Evolutionary conservation across 2,113 vertebrate genomes (phyloP).

Genomic region (Thomomys bottae): DNA sequence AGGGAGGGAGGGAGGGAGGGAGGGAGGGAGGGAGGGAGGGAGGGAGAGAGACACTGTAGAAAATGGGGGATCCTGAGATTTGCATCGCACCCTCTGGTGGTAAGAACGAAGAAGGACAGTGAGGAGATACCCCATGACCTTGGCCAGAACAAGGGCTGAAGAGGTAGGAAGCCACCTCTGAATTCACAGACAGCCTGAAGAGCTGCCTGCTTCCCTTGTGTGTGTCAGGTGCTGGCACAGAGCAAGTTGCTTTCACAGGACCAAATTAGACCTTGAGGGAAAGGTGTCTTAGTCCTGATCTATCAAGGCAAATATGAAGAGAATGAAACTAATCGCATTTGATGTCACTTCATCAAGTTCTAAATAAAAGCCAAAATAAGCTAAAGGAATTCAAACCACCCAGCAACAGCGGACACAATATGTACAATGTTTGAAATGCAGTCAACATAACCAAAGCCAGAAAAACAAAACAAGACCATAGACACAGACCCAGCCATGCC

Average conservation of each 20-base stretch:
- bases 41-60: too few species aligned
- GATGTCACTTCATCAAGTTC: neutral
- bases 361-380: neutral
- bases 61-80: too few species aligned
- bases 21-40: too few species aligned
- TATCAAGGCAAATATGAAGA: neutral
- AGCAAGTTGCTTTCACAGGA: neutral
- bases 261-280: neutral
- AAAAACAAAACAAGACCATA: neutral
- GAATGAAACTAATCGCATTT: neutral
- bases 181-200: neutral
- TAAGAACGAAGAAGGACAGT: too few species aligned
- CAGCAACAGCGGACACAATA: neutral
- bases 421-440: neutral
- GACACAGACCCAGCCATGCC: too few species aligned
- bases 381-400: constrained; percentile 18
- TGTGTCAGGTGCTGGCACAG: neutral
- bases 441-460: neutral
- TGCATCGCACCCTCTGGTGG: too few species aligned
- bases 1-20: too few species aligned
- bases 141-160: too few species aligned
- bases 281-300: neutral
- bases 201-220: too few species aligned
- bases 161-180: too few species aligned
- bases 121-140: too few species aligned